Evolutionary conservation across 37 sponge, comb jelly and placozoan genomes (phyloP).

Genomic region (Theonella swinhoei): DNA sequence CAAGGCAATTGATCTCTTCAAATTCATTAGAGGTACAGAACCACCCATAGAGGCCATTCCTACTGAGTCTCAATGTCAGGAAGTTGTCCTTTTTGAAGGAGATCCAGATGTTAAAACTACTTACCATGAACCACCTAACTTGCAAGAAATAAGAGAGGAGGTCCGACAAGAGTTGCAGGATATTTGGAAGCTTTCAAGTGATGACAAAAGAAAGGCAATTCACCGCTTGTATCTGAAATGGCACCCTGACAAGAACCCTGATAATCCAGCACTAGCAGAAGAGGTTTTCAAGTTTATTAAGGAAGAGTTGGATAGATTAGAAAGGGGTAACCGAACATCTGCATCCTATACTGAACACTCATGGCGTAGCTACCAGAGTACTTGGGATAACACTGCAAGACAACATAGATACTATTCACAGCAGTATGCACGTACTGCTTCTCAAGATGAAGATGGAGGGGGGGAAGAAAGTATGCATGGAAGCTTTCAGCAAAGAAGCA

Average conservation of each 20-base stretch:
- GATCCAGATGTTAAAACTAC: not conserved
- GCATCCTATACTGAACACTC: not conserved
- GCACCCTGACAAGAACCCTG: constrained; percentile 59
- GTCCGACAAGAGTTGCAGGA: constrained; percentile 8
- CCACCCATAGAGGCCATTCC: not conserved
- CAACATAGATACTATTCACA: not conserved
- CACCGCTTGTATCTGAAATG: constrained; percentile 40
- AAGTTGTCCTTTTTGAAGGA: not conserved
- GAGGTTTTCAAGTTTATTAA: constrained; percentile 40
- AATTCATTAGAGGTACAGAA: constrained; percentile 18
- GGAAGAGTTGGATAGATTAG: constrained; percentile 19
- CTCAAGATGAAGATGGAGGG: not conserved
- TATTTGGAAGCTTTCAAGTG: constrained; percentile 41
- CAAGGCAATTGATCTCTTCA: constrained; percentile 28
- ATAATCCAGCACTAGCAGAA: constrained; percentile 18
- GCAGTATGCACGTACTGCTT: not conserved
- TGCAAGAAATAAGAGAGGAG: not conserved
- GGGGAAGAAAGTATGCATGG: not conserved
- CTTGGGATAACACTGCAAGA: not conserved
- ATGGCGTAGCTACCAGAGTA: not conserved
- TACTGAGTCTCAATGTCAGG: not conserved
- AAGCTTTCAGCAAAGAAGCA: not conserved
- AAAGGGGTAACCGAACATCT: constrained; percentile 5
- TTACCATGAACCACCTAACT: not conserved
- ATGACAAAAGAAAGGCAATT: constrained; percentile 39